Evolutionary conservation across 1,140 invertebrate species (phyloP), one percentile per base, ranked within the genome.

Genomic region (Penaeus chinensis): DNA sequence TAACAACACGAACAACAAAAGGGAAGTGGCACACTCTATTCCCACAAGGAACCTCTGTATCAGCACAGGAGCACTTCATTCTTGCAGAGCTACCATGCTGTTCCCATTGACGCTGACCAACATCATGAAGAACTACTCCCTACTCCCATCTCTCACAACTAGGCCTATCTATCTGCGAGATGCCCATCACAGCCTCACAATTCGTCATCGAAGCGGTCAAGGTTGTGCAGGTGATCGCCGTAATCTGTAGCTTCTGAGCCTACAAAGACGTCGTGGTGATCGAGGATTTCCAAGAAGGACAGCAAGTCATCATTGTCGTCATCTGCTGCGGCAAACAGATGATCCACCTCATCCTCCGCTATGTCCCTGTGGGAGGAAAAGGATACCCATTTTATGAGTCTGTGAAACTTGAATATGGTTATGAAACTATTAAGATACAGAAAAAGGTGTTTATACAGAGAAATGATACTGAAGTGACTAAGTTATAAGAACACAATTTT

Each of bases 181-280:
- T 47, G 47, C 47, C 47, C 47, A 7, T 47, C 47, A 32, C 20
- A 10, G 1, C 47, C 85, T 94, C 93, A 97, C 71, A 98, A 94
- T 93, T 98, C 97, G 91, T 98, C 96, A 85, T 94, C 92, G 90
- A 97, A 96, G 90, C 95, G 94, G 87, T 96, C 95, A 82, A 96
- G 94, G 90, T 96, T 95, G 80, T 96, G 94, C 65, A 98, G 93
- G 92, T 98, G 96, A 91, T 97, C 95, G 5, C 97, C 98, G 93
- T 97, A 99, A 91, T 98, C 97, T n/a, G 97, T 98, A 0, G 96
- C 98, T 93, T 99, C 97, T 92, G 97, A 98, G 22, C 98, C 98
- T 22, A 99, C 97, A 93, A 99, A 99, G 66, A 96, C 94, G 89
- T 98, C 96, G 92, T 99, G 96, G 92, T 98, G 96, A 24, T 95